phyloP scores from a whole-genome alignment of 2,113 vertebrate genomes.

The Nothocercus julius region DNA sequence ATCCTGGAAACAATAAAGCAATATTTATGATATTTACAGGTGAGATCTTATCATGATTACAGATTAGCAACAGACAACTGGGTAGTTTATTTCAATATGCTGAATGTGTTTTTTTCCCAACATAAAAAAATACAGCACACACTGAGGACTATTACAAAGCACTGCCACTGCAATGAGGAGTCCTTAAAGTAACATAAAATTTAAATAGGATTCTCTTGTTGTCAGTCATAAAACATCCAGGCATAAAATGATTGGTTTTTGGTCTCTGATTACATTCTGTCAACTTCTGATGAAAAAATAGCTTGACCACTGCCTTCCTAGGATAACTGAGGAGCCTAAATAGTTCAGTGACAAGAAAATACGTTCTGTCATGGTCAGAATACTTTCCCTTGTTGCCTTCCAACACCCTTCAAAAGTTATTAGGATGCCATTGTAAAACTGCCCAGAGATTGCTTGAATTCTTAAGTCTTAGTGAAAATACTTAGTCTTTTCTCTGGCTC shows the following conservation, averaged over 20 bases:
- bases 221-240: constrained; percentile 54
- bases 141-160: constrained; percentile 35
- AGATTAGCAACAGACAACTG: constrained; percentile 45
- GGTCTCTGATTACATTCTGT: constrained; percentile 27
- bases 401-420: background rate
- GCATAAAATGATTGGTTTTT: constrained; percentile 38
- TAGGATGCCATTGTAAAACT: background rate
- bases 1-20: constrained; percentile 81
- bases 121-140: constrained; percentile 25
- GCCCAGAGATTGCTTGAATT: background rate
- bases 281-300: constrained; percentile 27
- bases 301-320: background rate
- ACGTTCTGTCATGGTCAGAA: background rate
- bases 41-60: constrained; percentile 56
- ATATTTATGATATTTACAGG: constrained; percentile 55
- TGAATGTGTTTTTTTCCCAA: background rate
- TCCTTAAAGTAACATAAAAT: constrained; percentile 69
- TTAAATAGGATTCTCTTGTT: constrained; percentile 49
- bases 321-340: background rate
- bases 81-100: constrained; percentile 64
- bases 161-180: constrained; percentile 21
- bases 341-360: background rate
- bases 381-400: background rate
- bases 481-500: background rate
- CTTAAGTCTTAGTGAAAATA: background rate